Conservation (phyloP, 1,140 invertebrate genomes). For the Temnothorax curvispinosus region DNA sequence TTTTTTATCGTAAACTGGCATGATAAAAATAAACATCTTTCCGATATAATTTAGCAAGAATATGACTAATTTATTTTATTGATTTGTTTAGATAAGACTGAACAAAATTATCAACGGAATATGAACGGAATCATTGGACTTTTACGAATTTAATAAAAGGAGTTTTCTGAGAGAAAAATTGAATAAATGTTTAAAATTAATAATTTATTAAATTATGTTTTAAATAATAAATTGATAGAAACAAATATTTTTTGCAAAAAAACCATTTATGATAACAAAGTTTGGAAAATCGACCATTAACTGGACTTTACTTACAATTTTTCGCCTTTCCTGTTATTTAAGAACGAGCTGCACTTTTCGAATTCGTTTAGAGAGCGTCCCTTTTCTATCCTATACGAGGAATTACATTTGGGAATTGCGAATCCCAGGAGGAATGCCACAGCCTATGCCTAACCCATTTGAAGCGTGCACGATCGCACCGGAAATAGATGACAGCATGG, state of each 20-base stretch:
- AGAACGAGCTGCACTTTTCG: background rate
- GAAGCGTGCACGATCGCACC: background rate
- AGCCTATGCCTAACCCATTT: background rate
- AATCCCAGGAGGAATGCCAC: background rate
- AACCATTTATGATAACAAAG: background rate
- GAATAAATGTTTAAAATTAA: background rate
- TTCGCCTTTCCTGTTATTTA: background rate
- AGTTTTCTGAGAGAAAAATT: background rate
- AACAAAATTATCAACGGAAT: background rate
- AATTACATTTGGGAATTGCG: slow-evolving; percentile 57
- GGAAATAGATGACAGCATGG: slow-evolving; percentile 20
- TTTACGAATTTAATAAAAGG: background rate
- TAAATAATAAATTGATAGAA: background rate
- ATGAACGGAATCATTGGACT: background rate
- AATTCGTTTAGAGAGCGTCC: background rate
- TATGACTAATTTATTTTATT: slow-evolving; percentile 5
- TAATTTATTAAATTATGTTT: background rate
- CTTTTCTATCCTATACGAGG: slow-evolving; percentile 3
- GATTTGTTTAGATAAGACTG: slow-evolving; percentile 17
- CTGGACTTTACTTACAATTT: background rate
- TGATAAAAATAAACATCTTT: background rate
- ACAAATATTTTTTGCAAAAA: background rate
- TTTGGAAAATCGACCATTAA: slow-evolving; percentile 3
- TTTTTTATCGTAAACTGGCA: background rate
- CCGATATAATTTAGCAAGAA: background rate